Percentiles rank a stretch among this genome's conserved stretches.
Evolutionary conservation across 2,797 vertebrate genomes (phyloP).

Genomic region (Cygnus olor): DNA sequence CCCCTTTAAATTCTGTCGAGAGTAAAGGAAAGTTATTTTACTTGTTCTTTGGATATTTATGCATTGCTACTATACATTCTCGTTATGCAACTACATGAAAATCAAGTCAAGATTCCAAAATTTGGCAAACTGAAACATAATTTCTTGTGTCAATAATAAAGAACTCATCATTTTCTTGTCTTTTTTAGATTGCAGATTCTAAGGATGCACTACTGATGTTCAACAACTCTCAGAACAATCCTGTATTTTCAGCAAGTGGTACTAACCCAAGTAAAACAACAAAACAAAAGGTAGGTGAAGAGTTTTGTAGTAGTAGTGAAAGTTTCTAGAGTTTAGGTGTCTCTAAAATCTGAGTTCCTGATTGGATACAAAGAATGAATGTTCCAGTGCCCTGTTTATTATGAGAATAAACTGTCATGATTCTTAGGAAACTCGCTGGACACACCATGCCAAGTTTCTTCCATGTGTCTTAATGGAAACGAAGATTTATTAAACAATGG

Average conservation of each 20-base stretch:
- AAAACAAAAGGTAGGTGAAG: constrained; percentile 71
- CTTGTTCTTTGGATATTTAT: background rate
- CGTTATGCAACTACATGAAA: background rate
- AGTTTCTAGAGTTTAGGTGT: background rate
- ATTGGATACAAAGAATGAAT: background rate
- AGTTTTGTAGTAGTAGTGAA: background rate
- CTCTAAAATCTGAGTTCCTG: background rate
- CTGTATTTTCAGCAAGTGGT: constrained; percentile 70
- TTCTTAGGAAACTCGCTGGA: background rate
- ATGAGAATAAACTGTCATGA: background rate
- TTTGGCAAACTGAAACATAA: background rate
- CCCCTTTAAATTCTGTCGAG: background rate
- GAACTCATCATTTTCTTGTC: background rate
- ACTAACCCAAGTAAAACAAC: constrained; percentile 66
- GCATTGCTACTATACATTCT: background rate
- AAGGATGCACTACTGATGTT: constrained; percentile 87
- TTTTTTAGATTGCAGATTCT: constrained; percentile 84
- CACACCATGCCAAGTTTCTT: background rate
- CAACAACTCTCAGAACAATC: constrained; percentile 75
- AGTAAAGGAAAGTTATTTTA: background rate
- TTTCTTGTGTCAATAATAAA: background rate
- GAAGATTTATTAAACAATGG: background rate
- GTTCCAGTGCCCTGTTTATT: background rate
- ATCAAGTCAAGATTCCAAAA: background rate
- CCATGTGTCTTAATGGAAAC: background rate